Percentiles rank a stretch among this genome's conserved stretches.
These are phyloP conservation scores for Drosophila micromelanica DNA, from an alignment of 1,140 invertebrate genomes.

Conservation along the genomic window DNA sequence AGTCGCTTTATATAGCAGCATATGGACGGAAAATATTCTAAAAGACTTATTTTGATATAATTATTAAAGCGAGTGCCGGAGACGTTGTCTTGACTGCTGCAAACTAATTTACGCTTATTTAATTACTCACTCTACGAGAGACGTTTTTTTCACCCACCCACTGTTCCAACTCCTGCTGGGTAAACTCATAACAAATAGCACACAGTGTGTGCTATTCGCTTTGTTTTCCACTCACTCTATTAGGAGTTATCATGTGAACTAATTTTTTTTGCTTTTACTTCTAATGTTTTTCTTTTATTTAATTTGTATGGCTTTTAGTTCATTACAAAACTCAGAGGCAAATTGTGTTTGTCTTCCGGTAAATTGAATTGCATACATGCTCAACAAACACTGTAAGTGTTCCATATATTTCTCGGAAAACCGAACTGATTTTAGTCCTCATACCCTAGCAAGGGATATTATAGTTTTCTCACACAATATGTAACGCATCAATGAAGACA, in stretches of 20 bases:
- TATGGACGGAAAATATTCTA: slow-evolving; percentile 13
- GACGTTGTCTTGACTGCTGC: slow-evolving; percentile 12
- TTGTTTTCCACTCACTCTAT: slow-evolving; percentile 3
- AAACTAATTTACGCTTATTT: slow-evolving; percentile 54
- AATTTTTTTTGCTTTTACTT: slow-evolving; percentile 44
- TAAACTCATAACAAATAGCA: slow-evolving; percentile 13
- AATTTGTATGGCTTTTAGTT: slow-evolving; percentile 52
- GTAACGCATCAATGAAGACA: background rate
- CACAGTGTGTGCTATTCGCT: background rate
- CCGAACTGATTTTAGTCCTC: background rate
- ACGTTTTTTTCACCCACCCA: background rate
- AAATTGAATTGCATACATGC: slow-evolving; percentile 45
- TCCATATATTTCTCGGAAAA: slow-evolving; percentile 3
- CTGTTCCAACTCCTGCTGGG: background rate
- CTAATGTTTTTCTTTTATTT: slow-evolving; percentile 55
- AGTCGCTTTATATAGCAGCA: background rate
- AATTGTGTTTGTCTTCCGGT: slow-evolving; percentile 39
- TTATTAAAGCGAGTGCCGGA: background rate
- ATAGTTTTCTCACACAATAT: background rate
- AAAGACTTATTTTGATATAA: slow-evolving; percentile 18
- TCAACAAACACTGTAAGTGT: slow-evolving; percentile 15
- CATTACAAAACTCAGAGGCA: slow-evolving; percentile 42
- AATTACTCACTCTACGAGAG: slow-evolving; percentile 35
- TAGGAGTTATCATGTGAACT: slow-evolving; percentile 32
- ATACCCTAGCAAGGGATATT: background rate